A percentile compares a stretch with the other conserved stretches of the same genome.
Conservation (phyloP, 2,797 vertebrate genomes). For the Kryptopterus vitreolus region DNA sequence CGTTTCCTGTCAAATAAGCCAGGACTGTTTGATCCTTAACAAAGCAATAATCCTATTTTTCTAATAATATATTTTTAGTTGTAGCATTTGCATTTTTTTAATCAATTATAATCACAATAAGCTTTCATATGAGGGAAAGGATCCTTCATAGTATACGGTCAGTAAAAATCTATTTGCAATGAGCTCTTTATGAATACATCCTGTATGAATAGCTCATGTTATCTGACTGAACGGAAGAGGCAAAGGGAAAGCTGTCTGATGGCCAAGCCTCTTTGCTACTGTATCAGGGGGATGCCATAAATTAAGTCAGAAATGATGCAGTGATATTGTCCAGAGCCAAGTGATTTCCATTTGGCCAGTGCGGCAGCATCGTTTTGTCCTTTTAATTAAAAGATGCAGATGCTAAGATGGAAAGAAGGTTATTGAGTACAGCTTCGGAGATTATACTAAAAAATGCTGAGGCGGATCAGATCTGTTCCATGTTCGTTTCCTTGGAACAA, state of each 20-base stretch:
- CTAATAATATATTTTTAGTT: background rate
- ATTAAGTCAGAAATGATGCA: constrained; percentile 73
- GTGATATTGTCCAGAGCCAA: constrained; percentile 75
- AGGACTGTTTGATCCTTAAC: background rate
- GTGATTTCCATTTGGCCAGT: constrained; percentile 67
- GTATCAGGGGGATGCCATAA: constrained; percentile 72
- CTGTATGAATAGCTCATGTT: constrained; percentile 58
- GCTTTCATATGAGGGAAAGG: background rate
- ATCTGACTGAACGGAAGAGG: constrained; percentile 70
- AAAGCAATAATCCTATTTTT: background rate
- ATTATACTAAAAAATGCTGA: constrained; percentile 26
- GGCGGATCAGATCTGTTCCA: constrained; percentile 7
- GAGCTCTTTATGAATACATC: background rate
- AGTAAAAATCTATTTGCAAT: background rate
- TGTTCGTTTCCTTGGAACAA: background rate
- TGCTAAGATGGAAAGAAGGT: constrained; percentile 37
- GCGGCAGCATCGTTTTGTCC: constrained; percentile 58
- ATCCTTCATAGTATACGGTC: background rate
- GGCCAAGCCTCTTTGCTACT: constrained; percentile 73
- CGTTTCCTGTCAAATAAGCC: background rate
- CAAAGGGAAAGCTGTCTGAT: constrained; percentile 63
- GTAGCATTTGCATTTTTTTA: background rate
- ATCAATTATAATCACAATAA: background rate
- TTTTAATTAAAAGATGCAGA: constrained; percentile 69
- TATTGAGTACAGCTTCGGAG: constrained; percentile 28